Conservation (phyloP, 2,888 invertebrate genomes). For the Habrosyne pyritoides region DNA sequence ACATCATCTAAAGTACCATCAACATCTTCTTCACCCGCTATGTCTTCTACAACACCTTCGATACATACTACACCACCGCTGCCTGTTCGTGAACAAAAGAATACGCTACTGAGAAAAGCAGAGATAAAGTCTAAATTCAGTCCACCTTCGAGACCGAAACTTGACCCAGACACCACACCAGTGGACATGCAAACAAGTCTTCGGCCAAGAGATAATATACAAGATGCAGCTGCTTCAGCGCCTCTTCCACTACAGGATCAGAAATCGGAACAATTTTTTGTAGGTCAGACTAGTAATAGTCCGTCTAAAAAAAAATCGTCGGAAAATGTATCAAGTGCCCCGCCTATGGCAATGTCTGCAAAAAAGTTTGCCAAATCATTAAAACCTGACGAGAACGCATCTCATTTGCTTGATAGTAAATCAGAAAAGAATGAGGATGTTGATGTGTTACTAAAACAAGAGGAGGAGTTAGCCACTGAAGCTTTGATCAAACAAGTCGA, state of each 20-base stretch:
- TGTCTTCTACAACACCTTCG: too few relatives aligned
- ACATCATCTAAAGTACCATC: too few relatives aligned
- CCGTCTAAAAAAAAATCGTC: neutral
- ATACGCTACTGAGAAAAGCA: conserved; percentile 12
- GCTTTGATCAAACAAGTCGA: conserved; percentile 32
- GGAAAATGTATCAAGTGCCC: conserved; percentile 13
- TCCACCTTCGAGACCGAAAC: conserved; percentile 10
- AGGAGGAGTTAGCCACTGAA: conserved; percentile 36
- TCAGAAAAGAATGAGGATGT: conserved; percentile 14
- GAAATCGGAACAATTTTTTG: too few relatives aligned
- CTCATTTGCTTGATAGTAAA: conserved; percentile 3
- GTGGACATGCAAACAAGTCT: neutral
- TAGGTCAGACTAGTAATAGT: too few relatives aligned
- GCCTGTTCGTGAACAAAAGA: too few relatives aligned
- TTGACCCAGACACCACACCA: neutral
- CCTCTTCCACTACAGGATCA: too few relatives aligned
- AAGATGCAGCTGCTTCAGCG: too few relatives aligned
- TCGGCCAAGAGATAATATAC: conserved; percentile 11
- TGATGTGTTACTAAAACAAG: conserved; percentile 27
- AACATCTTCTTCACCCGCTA: too few relatives aligned
- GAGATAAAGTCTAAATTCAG: conserved; percentile 16
- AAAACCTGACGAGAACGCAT: neutral
- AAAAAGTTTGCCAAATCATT: conserved; percentile 18
- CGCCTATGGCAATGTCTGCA: conserved; percentile 17
- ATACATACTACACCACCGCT: too few relatives aligned